These are phyloP conservation scores for Dallia pectoralis DNA, from an alignment of 2,797 vertebrate genomes.

Conservation along the genomic window DNA sequence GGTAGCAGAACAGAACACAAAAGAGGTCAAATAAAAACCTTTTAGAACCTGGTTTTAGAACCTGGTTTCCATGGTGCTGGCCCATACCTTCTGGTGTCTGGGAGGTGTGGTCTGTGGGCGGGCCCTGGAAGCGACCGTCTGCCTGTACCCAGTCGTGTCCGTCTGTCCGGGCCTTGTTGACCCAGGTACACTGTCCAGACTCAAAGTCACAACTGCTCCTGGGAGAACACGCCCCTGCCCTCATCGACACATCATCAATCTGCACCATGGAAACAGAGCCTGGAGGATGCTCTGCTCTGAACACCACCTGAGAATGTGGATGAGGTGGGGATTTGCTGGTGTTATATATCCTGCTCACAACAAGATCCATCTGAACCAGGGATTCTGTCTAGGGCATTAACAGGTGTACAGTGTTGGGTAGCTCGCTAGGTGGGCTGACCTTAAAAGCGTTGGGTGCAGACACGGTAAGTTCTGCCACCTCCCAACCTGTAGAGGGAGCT, in stretches of 20 bases:
- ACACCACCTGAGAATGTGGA: slow-evolving; percentile 60
- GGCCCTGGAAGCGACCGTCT: slow-evolving; percentile 55
- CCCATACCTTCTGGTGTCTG: slow-evolving; percentile 63
- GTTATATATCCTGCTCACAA: neutral
- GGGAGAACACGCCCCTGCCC: slow-evolving; percentile 57
- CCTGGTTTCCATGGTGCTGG: neutral
- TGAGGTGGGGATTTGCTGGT: neutral
- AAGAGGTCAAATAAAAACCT: neutral
- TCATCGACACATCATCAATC: slow-evolving; percentile 72
- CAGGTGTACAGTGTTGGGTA: neutral
- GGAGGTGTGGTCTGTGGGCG: slow-evolving; percentile 66
- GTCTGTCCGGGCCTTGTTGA: slow-evolving; percentile 52
- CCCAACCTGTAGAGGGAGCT: slow-evolving; percentile 58
- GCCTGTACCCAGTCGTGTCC: slow-evolving; percentile 66
- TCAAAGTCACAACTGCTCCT: slow-evolving; percentile 77
- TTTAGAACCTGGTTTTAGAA: too few relatives aligned
- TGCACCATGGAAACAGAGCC: slow-evolving; percentile 44
- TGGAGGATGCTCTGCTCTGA: slow-evolving; percentile 48
- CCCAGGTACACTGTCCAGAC: slow-evolving; percentile 69
- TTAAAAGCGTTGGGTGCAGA: slow-evolving; percentile 62
- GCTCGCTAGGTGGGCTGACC: slow-evolving; percentile 49
- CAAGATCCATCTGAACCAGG: neutral
- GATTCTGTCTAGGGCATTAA: neutral
- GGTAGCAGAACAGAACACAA: neutral
- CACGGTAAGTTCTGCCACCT: slow-evolving; percentile 72